Evolutionary conservation across 2,797 vertebrate genomes (phyloP), one percentile per base, ranked within the genome.

Genomic region (Poecile montanus): DNA sequence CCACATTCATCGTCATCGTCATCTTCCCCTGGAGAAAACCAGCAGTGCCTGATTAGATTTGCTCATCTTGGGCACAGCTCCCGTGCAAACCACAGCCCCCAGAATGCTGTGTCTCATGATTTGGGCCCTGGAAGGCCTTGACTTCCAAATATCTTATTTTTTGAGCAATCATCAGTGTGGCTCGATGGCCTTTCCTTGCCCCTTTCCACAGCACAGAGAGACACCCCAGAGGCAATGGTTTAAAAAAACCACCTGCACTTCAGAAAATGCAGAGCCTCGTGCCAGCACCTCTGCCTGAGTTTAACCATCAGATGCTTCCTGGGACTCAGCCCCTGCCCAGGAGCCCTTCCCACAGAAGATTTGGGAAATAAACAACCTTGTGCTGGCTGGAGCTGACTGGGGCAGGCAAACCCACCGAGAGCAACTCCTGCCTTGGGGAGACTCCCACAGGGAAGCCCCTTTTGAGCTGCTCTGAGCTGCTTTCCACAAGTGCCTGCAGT

Each of bases 1-100:
- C 98, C 98, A 78, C 98, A 98, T 78, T 99, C 99, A 2, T 99
- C 99, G 0, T 99, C 99, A 0, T 99, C 98, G 0, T 99, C 99
- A 2, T 99, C 99, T 97, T 99, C 99, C 10, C 99, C 99, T 98
- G 85, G 15, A 91, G 76, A 91, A 88, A 94, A 96, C 19, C 65
- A 91, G 14, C 61, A 77, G 60, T 16, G 47, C 30, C 48, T 27
- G 36, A 15, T 96, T 47, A 96, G 79, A 56, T 10, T 54, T 10
- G 1, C 16, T 22, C 9, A 3, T 19, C 17, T 38, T 32, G 12
- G n/a, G 25, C 10, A 74, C 79, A 82, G 48, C 8, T 79, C 16
- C 53, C n/a, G 12, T 50, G 50, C 11, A 12, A 19, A 34, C 10
- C 22, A 32, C 26, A 80, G 66, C 16, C 17, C 29, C 20, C 18